phyloP scores from a whole-genome alignment of 1,140 invertebrate species.

The Nylanderia fulva region DNA sequence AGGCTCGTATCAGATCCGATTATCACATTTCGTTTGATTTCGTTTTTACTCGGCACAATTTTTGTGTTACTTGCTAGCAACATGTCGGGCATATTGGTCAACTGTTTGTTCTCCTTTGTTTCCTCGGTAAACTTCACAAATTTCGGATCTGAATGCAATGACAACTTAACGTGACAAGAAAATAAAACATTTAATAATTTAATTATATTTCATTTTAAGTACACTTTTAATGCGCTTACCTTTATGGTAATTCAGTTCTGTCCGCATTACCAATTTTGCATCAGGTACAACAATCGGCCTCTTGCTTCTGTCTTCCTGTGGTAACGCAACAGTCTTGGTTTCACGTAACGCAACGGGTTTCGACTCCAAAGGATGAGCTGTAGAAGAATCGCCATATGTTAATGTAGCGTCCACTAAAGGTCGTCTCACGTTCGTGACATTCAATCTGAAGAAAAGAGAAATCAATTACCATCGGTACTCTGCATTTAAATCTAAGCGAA shows the following conservation, averaged over 20 bases:
- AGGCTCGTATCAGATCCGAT: neutral
- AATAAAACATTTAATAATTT: conserved; percentile 15
- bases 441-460: conserved; percentile 51
- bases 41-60: neutral
- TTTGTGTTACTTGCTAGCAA: conserved; percentile 7
- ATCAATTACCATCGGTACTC: neutral
- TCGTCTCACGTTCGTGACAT: conserved; percentile 71
- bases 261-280: conserved; percentile 23
- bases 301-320: conserved; percentile 19
- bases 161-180: neutral
- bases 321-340: neutral
- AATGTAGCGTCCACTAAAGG: conserved; percentile 77
- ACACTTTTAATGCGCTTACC: conserved; percentile 4
- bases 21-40: neutral
- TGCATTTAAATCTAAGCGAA: neutral
- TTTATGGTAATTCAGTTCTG: conserved; percentile 10
- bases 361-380: neutral
- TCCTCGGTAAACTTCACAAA: neutral
- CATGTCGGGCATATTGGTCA: neutral
- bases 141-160: conserved; percentile 33
- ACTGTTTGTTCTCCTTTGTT: conserved; percentile 57
- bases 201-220: neutral
- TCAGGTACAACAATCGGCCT: neutral
- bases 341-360: neutral
- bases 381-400: neutral